Conservation (phyloP, 2,797 vertebrate genomes). For the Cetoscarus ocellatus region DNA sequence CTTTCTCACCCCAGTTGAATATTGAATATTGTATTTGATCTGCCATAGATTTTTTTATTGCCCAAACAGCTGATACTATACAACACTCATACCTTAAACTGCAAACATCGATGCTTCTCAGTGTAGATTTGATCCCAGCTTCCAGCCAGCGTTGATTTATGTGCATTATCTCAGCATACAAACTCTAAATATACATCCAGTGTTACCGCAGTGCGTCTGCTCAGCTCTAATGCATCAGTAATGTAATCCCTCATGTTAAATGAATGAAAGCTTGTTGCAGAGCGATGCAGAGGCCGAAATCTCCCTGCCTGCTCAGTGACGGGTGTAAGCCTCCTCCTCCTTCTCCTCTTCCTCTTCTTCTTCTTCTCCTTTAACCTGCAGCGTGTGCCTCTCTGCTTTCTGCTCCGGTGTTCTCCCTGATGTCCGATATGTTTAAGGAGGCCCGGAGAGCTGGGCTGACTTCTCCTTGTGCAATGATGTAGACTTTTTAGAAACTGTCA, state of each 20-base stretch:
- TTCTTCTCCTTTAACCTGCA: slow-evolving; percentile 18
- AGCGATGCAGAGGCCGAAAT: background rate
- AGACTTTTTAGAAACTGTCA: slow-evolving; percentile 33
- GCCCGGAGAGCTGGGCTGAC: slow-evolving; percentile 2
- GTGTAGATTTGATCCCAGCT: background rate
- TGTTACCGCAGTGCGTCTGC: slow-evolving; percentile 10
- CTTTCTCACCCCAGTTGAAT: too few relatives aligned
- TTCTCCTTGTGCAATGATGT: background rate
- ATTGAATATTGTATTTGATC: too few relatives aligned
- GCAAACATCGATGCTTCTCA: too few relatives aligned
- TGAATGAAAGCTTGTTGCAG: slow-evolving; percentile 10
- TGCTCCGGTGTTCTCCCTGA: slow-evolving; percentile 7
- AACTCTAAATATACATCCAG: slow-evolving; percentile 1
- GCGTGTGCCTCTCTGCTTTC: background rate
- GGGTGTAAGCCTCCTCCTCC: background rate
- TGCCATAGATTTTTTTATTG: too few relatives aligned
- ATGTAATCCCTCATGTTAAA: slow-evolving; percentile 32
- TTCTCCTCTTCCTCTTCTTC: background rate
- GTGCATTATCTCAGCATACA: background rate
- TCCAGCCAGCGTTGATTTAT: background rate
- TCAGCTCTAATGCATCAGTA: slow-evolving; percentile 17
- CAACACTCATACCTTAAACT: too few relatives aligned
- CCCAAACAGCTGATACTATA: too few relatives aligned
- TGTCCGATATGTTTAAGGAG: slow-evolving; percentile 30
- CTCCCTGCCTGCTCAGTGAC: background rate